Evolutionary conservation across 2,888 invertebrate genomes (phyloP).

Genomic region (Temnothorax ravouxi): DNA sequence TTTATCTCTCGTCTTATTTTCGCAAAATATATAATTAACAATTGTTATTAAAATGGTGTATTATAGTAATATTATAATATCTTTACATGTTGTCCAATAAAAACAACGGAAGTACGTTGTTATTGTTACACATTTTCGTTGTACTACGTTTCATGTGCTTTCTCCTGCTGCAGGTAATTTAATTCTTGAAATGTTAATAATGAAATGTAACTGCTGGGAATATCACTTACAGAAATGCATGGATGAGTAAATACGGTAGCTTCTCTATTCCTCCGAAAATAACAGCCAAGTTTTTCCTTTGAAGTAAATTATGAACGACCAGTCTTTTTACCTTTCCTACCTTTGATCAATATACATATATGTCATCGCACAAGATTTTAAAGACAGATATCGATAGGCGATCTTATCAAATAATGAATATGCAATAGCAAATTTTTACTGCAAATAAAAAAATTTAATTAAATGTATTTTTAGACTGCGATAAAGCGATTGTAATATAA

Average conservation of each 20-base stretch:
- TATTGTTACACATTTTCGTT: not conserved
- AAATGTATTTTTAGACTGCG: not conserved
- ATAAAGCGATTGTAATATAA: not conserved
- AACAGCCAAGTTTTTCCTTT: not conserved
- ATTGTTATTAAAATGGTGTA: slow-evolving; percentile 19
- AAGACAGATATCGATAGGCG: not conserved
- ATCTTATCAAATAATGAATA: not conserved
- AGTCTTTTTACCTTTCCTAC: not conserved
- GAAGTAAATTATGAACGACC: slow-evolving; percentile 12
- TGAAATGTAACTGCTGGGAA: not conserved
- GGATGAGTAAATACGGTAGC: slow-evolving; percentile 8
- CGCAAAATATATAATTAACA: slow-evolving; percentile 16
- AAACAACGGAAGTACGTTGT: slow-evolving; percentile 2
- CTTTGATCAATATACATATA: not conserved
- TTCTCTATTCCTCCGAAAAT: not conserved
- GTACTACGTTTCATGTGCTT: not conserved
- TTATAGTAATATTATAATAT: not conserved
- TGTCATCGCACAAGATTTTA: not conserved
- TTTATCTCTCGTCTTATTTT: slow-evolving; percentile 2
- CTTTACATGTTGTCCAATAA: not conserved
- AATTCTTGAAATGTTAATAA: slow-evolving; percentile 33
- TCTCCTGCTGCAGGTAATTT: slow-evolving; percentile 4
- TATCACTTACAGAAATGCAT: slow-evolving; percentile 10
- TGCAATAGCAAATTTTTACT: not conserved
- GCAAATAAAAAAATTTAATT: not conserved